A percentile compares a stretch with the other conserved stretches of the same genome.
phyloP scores from a whole-genome alignment of 2,113 vertebrate genomes.

The Dasyurus viverrinus region DNA sequence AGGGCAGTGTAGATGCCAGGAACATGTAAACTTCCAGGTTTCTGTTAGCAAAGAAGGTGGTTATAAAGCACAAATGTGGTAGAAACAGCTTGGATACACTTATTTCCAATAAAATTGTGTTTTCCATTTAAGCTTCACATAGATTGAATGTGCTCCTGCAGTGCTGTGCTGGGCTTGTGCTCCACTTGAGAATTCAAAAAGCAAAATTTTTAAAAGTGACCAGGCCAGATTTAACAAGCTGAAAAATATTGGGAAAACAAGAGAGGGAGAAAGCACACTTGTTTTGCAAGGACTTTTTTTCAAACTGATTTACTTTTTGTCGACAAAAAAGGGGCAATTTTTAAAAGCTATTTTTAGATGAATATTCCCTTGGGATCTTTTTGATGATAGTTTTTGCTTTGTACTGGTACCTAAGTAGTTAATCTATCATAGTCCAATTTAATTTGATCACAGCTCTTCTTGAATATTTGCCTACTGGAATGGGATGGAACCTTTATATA shows the following conservation, averaged over 20 bases:
- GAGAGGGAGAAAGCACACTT: slow-evolving; percentile 12
- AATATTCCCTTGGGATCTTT: background rate
- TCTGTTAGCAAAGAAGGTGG: slow-evolving; percentile 26
- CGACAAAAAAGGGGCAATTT: background rate
- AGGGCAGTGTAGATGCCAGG: slow-evolving; percentile 30
- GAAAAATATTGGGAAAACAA: background rate
- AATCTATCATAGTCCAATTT: background rate
- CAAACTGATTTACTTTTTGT: background rate
- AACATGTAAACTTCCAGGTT: slow-evolving; percentile 39
- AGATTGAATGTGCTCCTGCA: background rate
- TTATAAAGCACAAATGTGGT: slow-evolving; percentile 22
- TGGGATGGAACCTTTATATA: background rate
- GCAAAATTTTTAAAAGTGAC: background rate
- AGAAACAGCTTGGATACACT: slow-evolving; percentile 32
- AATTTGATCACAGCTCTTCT: background rate
- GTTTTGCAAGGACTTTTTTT: slow-evolving; percentile 10
- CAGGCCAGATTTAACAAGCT: background rate
- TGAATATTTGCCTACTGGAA: background rate
- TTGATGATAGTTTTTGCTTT: background rate
- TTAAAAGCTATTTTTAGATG: background rate
- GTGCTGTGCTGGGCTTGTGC: background rate
- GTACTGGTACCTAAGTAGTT: background rate
- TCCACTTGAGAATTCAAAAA: background rate
- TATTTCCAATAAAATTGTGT: slow-evolving; percentile 47
- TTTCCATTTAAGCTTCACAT: slow-evolving; percentile 53